Conservation (phyloP, 2,888 invertebrate species). For the Noctua comes region DNA sequence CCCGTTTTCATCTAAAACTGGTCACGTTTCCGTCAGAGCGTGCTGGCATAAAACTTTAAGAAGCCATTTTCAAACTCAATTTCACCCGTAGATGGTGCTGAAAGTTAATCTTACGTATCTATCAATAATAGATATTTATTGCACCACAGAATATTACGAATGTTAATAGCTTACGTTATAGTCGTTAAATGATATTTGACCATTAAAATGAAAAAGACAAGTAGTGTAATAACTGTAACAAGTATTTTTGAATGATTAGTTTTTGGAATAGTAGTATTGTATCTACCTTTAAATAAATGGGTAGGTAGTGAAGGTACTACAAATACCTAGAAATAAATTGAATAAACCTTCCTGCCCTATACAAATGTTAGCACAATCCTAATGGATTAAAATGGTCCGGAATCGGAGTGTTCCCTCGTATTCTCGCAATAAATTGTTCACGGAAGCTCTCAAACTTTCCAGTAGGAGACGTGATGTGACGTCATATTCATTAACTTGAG, state of each 20-base stretch:
- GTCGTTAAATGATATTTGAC: no score
- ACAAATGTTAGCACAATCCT: slow-evolving; percentile 32
- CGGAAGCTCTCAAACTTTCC: slow-evolving; percentile 17
- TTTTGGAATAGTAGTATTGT: background rate
- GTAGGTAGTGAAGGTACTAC: background rate
- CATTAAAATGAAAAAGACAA: background rate
- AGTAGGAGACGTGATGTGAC: slow-evolving; percentile 18
- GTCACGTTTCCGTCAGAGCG: slow-evolving; percentile 23
- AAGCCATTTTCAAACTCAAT: slow-evolving; percentile 10
- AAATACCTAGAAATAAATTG: slow-evolving; percentile 14
- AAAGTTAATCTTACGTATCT: background rate
- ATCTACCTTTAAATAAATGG: background rate
- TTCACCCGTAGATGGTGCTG: background rate
- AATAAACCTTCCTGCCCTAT: background rate
- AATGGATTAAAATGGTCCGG: slow-evolving; percentile 31
- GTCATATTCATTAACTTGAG: slow-evolving; percentile 34
- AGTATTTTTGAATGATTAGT: background rate
- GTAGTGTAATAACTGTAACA: background rate
- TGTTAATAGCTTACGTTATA: background rate
- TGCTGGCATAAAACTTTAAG: background rate
- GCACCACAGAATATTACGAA: background rate
- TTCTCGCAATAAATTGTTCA: slow-evolving; percentile 42
- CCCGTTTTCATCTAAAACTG: slow-evolving; percentile 6
- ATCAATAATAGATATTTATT: background rate
- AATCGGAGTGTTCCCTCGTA: slow-evolving; percentile 16